Conservation (phyloP, 2,888 invertebrate species). For the Synanthedon myopaeformis region DNA sequence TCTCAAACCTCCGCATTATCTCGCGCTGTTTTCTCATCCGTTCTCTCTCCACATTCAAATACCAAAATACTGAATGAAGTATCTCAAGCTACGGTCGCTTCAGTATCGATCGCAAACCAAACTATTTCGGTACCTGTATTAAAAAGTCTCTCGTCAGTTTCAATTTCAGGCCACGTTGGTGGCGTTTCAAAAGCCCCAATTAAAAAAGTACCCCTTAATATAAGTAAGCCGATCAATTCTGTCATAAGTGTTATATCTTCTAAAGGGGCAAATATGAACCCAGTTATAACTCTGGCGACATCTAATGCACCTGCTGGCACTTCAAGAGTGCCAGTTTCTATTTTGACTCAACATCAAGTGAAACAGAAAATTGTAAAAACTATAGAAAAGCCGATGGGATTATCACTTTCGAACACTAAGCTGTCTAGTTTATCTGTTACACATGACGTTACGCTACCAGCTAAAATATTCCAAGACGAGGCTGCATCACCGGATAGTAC, state of each 20-base stretch:
- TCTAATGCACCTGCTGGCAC: slow-evolving; percentile 32
- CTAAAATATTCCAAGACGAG: slow-evolving; percentile 77
- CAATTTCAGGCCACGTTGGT: slow-evolving; percentile 31
- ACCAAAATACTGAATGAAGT: slow-evolving; percentile 67
- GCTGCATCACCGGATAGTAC: slow-evolving; percentile 72
- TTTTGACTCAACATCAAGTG: slow-evolving; percentile 59
- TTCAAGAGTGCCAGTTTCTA: slow-evolving; percentile 52
- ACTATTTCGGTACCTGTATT: slow-evolving; percentile 63
- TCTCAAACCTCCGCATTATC: slow-evolving; percentile 33
- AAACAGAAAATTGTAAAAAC: slow-evolving; percentile 66
- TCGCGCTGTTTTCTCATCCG: slow-evolving; percentile 43
- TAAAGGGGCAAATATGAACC: slow-evolving; percentile 45
- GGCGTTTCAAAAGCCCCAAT: slow-evolving; percentile 31
- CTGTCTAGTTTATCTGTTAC: slow-evolving; percentile 69
- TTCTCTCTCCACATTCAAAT: slow-evolving; percentile 48
- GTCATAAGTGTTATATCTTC: slow-evolving; percentile 64
- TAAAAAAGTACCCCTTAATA: slow-evolving; percentile 47
- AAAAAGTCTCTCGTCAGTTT: slow-evolving; percentile 52
- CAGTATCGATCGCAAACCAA: slow-evolving; percentile 64
- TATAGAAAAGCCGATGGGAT: slow-evolving; percentile 61
- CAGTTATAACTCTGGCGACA: slow-evolving; percentile 50
- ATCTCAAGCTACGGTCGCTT: slow-evolving; percentile 70
- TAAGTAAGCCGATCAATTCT: slow-evolving; percentile 53
- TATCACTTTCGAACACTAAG: slow-evolving; percentile 63
- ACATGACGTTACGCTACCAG: slow-evolving; percentile 72